phyloP scores from a whole-genome alignment of 1,140 invertebrate species.

The Drosophila nebulosa region DNA sequence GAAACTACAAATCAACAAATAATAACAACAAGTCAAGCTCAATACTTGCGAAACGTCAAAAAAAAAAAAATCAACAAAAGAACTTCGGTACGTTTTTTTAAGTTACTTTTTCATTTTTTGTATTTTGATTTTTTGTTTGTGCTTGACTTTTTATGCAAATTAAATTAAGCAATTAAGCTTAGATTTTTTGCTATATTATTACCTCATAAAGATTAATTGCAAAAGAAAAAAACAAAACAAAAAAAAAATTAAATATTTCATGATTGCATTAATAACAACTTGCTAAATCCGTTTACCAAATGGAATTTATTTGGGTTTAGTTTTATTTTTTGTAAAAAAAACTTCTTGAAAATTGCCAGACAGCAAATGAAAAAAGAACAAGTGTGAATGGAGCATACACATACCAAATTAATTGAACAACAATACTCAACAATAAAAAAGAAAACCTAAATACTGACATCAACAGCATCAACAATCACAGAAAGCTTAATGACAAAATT shows the following conservation, averaged over 20 bases:
- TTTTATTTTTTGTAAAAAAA: conserved; percentile 30
- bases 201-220: conserved; percentile 26
- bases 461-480: conserved; percentile 29
- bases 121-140: conserved; percentile 38
- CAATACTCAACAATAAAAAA: conserved; percentile 33
- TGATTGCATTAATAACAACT: background rate
- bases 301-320: conserved; percentile 20
- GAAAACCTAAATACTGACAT: no score
- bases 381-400: conserved; percentile 1
- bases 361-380: no score
- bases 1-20: conserved; percentile 36
- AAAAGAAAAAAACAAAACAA: conserved; percentile 3
- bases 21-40: conserved; percentile 21
- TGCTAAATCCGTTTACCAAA: conserved; percentile 17
- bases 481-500: conserved; percentile 29
- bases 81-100: conserved; percentile 68
- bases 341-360: conserved; percentile 43
- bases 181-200: conserved; percentile 30
- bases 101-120: background rate
- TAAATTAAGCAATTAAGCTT: conserved; percentile 71
- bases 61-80: conserved; percentile 53
- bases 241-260: background rate
- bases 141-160: conserved; percentile 58
- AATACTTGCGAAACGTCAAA: conserved; percentile 41
- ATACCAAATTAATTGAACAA: conserved; percentile 67